Percentiles rank a stretch among this genome's conserved stretches.
Conservation (phyloP, 2,888 invertebrate species). For the Prosapia bicincta region DNA sequence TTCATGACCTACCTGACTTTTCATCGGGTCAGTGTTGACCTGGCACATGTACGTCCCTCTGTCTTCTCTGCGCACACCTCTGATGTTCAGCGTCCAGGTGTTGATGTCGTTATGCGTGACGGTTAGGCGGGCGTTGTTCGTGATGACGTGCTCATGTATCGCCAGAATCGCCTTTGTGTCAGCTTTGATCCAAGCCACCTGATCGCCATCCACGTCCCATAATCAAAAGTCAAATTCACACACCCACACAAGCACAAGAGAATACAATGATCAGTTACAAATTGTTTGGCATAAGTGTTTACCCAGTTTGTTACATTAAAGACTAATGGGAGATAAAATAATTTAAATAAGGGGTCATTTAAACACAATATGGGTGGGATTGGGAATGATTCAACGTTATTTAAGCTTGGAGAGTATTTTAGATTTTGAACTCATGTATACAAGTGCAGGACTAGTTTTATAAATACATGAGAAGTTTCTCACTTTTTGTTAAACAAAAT, state of each 20-base stretch:
- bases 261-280: no score
- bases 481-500: no score
- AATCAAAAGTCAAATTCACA: not conserved
- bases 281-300: no score
- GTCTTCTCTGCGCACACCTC: conserved; percentile 80
- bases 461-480: no score
- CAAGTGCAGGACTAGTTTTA: no score
- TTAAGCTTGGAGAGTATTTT: no score
- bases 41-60: conserved; percentile 92
- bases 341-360: no score
- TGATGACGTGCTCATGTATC: conserved; percentile 91
- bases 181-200: conserved; percentile 95
- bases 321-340: no score
- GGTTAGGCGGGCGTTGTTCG: conserved; percentile 83
- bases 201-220: not conserved
- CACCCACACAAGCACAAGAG: not conserved
- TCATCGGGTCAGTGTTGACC: conserved; percentile 92
- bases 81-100: conserved; percentile 89
- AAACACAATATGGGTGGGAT: no score
- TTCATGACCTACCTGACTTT: conserved; percentile 74
- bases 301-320: no score
- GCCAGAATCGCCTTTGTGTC: conserved; percentile 91
- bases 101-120: conserved; percentile 91
- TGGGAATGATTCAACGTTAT: no score
- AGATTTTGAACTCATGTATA: no score